A percentile compares a stretch with the other conserved stretches of the same genome.
Conservation (phyloP, 2,888 invertebrate species). For the Scrobipalpa costella region DNA sequence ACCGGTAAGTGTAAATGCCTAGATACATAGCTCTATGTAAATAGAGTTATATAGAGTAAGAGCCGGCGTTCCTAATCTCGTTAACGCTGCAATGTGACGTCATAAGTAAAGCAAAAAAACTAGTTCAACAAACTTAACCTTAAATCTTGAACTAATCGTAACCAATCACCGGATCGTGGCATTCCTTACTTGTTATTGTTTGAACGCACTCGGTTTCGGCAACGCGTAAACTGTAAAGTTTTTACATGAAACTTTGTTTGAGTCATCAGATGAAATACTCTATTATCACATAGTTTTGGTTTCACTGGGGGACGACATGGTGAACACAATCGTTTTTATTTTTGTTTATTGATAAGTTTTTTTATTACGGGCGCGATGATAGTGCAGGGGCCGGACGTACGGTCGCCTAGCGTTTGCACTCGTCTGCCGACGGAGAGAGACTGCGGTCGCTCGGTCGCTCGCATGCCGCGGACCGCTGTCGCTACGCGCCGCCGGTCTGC, state of each 20-base stretch:
- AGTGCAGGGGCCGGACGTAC: background rate
- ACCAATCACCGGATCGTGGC: conserved; percentile 39
- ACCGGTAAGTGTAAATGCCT: conserved; percentile 36
- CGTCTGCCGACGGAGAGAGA: conserved; percentile 31
- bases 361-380: conserved; percentile 6
- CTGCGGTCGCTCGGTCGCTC: conserved; percentile 44
- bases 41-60: too few relatives aligned
- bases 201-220: conserved; percentile 37
- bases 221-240: conserved; percentile 26
- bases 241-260: conserved; percentile 26
- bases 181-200: conserved; percentile 39
- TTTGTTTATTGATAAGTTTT: conserved; percentile 5
- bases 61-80: conserved; percentile 68
- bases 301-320: background rate
- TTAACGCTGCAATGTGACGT: conserved; percentile 70
- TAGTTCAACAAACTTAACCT: conserved; percentile 76
- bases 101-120: conserved; percentile 58
- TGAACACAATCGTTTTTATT: background rate
- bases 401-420: conserved; percentile 12
- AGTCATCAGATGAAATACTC: background rate
- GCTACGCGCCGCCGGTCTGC: conserved; percentile 63
- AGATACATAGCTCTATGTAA: background rate
- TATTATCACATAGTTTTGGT: background rate
- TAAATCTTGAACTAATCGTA: conserved; percentile 50
- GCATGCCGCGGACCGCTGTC: conserved; percentile 31